Evolutionary conservation across 2,888 invertebrate genomes (phyloP).

Genomic region (Poecilobothrus nobilitatus): DNA sequence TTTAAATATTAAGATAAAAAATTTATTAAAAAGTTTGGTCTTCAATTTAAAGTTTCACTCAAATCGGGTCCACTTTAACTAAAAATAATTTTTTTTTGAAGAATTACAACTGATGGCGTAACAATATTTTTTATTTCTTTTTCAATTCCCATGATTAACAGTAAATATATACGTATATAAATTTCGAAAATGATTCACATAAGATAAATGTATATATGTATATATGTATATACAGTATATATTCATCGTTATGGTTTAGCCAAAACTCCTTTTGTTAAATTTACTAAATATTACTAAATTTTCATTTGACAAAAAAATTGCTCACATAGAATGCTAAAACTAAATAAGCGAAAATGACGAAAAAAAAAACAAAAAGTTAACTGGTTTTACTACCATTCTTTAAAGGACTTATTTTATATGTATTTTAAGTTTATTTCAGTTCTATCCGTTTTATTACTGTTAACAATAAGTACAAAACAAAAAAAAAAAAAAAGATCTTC

Average conservation of each 20-base stretch:
- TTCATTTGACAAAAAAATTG: not conserved
- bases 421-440: not conserved
- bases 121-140: not conserved
- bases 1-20: too few relatives aligned
- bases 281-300: not conserved
- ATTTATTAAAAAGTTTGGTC: too few relatives aligned
- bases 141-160: not conserved
- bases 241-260: too few relatives aligned
- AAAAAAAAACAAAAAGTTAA: too few relatives aligned
- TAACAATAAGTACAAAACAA: not conserved
- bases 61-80: too few relatives aligned
- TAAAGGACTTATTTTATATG: not conserved
- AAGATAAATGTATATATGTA: not conserved
- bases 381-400: too few relatives aligned
- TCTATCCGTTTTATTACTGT: not conserved
- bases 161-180: not conserved
- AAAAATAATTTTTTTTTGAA: too few relatives aligned
- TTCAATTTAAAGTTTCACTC: too few relatives aligned
- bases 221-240: too few relatives aligned
- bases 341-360: not conserved
- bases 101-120: too few relatives aligned
- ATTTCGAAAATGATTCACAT: not conserved
- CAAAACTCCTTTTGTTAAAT: not conserved
- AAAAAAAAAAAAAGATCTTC: not conserved
- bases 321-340: not conserved